Evolutionary conservation across 2,113 vertebrate genomes (phyloP).

Genomic region (Canis aureus): DNA sequence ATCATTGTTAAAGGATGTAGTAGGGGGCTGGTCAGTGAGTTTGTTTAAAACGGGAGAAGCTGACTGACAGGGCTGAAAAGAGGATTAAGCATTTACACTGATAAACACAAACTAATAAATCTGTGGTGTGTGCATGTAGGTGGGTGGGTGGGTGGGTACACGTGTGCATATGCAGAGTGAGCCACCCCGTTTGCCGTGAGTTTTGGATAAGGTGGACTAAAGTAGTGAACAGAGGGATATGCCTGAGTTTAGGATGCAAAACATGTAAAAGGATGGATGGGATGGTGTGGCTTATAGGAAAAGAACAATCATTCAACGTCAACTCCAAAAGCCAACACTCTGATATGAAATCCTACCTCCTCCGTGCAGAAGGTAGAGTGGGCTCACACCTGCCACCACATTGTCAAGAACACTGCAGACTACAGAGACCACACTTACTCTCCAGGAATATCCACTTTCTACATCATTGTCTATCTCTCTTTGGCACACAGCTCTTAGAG

Average conservation of each 20-base stretch:
- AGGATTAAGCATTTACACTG: neutral
- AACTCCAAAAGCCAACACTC: neutral
- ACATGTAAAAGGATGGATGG: neutral
- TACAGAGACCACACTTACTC: conserved; percentile 85
- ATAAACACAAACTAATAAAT: neutral
- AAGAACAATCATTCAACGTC: conserved; percentile 6
- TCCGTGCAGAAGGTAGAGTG: neutral
- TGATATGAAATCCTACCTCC: neutral
- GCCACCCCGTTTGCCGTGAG: neutral
- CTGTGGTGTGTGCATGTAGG: neutral
- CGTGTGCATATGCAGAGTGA: neutral
- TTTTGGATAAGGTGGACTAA: conserved; percentile 7
- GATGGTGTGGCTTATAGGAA: neutral
- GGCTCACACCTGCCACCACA: neutral
- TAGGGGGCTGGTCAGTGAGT: neutral
- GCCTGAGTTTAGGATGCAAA: neutral
- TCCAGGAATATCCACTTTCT: conserved; percentile 91
- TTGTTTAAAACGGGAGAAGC: conserved; percentile 42
- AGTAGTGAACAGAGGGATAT: neutral
- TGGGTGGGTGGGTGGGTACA: too few species aligned
- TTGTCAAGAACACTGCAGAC: neutral
- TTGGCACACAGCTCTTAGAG: conserved; percentile 86
- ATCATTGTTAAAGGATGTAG: neutral
- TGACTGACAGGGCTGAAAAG: neutral
- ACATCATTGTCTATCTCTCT: conserved; percentile 91